Base-by-base conservation (phyloP, 2,888 invertebrate species). In the Hirtodrosophila trivittata region DNA sequence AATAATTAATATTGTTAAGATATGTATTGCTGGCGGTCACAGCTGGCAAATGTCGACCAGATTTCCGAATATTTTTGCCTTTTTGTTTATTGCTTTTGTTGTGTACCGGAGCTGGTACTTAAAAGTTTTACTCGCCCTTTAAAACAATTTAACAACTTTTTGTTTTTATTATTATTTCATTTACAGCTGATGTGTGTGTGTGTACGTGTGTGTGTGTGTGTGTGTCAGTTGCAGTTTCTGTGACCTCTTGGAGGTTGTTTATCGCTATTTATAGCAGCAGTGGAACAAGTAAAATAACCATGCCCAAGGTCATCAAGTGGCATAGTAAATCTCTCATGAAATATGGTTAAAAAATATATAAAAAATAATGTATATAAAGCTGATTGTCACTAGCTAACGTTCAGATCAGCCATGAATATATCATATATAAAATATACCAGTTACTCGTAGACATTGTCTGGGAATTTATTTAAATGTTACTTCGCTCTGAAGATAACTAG, bases 291-390 rank as follows among this genome's bases (percentile, higher is more conserved):
- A 46, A 58, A 66, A 73, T 52, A 38, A 75, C 62, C 76, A 75
- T 47, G 57, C 47, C 56, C 80, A 83, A 83, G 82, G 82, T 67
- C 83, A 66, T 47, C 73, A 45, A 60, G 68, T 75, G 66, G 76
- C 78, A 81, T 68, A 21, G 18, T 21, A 76, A 77, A 78, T 77
- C 77, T 75, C 45, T 52, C 35, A 64, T 65, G 57, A 60, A 60
- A 73, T 62, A 54, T 50, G 55, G 21, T 57, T 18, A 30, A 33
- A 56, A 75, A 42, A 18, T 14, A 21, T 30, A 14, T 16, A 35
- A 26, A 39, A 50, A 41, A 32, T 18, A 54, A 4, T n/a, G 3
- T 42, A 26, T 28, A 9, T 42, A 25, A 30, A 30, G 5, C n/a
- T n/a, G 2, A 30, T 1, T n/a, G 30, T n/a, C 9, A 30, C 30